A percentile compares a stretch with the other conserved stretches of the same genome.
Conservation (phyloP, 2,888 invertebrate genomes). For the Parnassius mnemosyne region DNA sequence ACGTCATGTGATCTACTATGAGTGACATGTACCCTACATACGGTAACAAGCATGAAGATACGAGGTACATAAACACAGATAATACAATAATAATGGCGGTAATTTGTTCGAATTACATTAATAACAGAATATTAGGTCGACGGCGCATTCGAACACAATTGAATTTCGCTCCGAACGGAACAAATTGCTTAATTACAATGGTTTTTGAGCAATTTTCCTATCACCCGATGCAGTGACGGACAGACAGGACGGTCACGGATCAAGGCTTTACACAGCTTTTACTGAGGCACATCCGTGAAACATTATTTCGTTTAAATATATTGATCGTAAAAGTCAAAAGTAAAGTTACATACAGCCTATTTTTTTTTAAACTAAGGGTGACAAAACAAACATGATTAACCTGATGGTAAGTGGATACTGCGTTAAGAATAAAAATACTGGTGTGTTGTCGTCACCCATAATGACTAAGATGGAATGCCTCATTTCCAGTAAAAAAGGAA, state of each 20-base stretch:
- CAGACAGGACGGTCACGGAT: conserved; percentile 5
- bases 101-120: conserved; percentile 21
- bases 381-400: too few relatives aligned
- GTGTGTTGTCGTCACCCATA: too few relatives aligned
- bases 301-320: too few relatives aligned
- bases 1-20: background rate
- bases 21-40: conserved; percentile 3
- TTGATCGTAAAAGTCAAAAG: too few relatives aligned
- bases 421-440: too few relatives aligned
- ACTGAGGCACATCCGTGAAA: background rate
- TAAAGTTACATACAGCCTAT: too few relatives aligned
- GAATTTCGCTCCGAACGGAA: conserved; percentile 59
- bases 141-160: conserved; percentile 26
- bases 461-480: too few relatives aligned
- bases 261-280: background rate
- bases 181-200: conserved; percentile 68
- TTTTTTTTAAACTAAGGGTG: too few relatives aligned
- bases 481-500: too few relatives aligned
- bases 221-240: conserved; percentile 33
- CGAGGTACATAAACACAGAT: conserved; percentile 1
- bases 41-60: conserved; percentile 17
- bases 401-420: too few relatives aligned
- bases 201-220: conserved; percentile 53
- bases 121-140: conserved; percentile 7
- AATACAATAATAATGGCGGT: conserved; percentile 11